Evolutionary conservation across 2,113 vertebrate genomes (phyloP).

Genomic region (Struthio camelus): DNA sequence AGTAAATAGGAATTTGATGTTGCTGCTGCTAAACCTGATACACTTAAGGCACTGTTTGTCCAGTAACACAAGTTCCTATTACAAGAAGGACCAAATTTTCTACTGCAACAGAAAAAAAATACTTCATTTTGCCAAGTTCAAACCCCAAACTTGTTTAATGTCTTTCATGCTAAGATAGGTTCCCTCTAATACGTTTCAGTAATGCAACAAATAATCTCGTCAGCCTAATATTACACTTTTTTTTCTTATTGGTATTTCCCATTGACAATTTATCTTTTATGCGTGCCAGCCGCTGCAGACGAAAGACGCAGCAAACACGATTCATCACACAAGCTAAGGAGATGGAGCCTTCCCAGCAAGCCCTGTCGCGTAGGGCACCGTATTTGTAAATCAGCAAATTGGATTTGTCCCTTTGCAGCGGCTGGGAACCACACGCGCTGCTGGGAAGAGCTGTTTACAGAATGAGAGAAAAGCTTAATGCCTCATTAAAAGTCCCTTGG

Average conservation of each 20-base stretch:
- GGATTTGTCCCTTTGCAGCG: not conserved
- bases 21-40: not conserved
- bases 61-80: not conserved
- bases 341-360: not conserved
- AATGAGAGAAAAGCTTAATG: not conserved
- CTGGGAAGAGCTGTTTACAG: not conserved
- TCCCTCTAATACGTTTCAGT: not conserved
- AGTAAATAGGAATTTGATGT: not conserved
- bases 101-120: not conserved
- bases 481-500: slow-evolving; percentile 2
- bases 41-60: not conserved
- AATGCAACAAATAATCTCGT: not conserved
- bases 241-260: no score
- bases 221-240: rapidly evolving
- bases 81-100: not conserved
- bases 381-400: not conserved
- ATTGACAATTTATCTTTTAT: rapidly evolving
- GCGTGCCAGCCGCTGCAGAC: not conserved
- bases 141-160: not conserved
- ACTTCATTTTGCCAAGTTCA: not conserved
- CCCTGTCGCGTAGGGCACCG: not conserved
- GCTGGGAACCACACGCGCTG: not conserved
- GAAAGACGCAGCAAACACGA: not conserved
- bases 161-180: not conserved
- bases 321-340: not conserved